These are phyloP conservation scores for Pangasius larnaudii DNA, from an alignment of 2,797 vertebrate species.

Conservation along the genomic window DNA sequence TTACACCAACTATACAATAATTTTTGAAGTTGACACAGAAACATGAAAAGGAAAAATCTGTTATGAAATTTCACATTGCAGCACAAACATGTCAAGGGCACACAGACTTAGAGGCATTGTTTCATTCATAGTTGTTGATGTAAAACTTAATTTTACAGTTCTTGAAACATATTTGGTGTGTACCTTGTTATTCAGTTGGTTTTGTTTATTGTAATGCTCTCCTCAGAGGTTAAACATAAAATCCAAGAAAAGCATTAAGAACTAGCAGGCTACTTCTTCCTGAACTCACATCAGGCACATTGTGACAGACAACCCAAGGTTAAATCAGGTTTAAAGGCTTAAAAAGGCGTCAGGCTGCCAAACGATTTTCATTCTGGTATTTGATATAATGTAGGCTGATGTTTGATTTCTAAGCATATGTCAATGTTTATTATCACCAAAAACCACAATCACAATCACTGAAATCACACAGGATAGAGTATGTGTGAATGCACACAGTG, in stretches of 20 bases:
- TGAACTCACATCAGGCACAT: not conserved
- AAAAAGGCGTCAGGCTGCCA: not conserved
- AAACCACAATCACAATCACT: not conserved
- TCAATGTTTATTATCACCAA: not conserved
- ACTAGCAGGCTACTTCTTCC: not conserved
- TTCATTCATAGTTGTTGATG: not conserved
- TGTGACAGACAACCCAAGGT: not conserved
- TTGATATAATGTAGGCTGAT: not conserved
- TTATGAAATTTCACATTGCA: not conserved
- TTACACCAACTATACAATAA: not conserved
- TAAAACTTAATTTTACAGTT: not conserved
- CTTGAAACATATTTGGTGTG: not conserved
- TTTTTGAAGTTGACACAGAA: not conserved
- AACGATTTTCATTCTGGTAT: not conserved
- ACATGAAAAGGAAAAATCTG: not conserved
- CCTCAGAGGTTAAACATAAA: not conserved
- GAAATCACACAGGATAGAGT: not conserved
- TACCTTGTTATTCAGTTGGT: not conserved
- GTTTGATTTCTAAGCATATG: not conserved
- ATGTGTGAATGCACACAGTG: not conserved
- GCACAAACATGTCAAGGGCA: not conserved
- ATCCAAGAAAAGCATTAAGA: not conserved
- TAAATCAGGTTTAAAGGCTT: not conserved
- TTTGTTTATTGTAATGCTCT: not conserved
- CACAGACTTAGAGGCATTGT: not conserved